Evolutionary conservation across 2,888 invertebrate genomes (phyloP).

Genomic region (Leucozona laternaria): DNA sequence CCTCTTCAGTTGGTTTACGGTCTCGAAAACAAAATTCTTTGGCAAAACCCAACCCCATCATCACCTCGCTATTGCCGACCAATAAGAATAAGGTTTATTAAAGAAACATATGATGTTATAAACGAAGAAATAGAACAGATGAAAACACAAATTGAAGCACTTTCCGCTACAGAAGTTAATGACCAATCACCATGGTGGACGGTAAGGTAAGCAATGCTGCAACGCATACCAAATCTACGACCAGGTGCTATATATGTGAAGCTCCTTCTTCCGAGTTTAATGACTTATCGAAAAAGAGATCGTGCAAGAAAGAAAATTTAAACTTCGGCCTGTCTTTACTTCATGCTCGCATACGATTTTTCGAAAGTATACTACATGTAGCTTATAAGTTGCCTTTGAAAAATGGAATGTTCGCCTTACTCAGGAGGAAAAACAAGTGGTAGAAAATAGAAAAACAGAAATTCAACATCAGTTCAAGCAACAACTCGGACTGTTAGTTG

Average conservation of each 20-base stretch:
- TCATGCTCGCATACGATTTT: not conserved
- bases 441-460: no score
- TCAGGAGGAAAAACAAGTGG: not conserved
- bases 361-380: slow-evolving; percentile 5
- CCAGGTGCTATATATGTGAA: not conserved
- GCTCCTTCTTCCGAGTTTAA: not conserved
- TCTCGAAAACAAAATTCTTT: slow-evolving; percentile 47
- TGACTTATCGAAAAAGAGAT: not conserved
- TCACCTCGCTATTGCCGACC: slow-evolving; percentile 29
- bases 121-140: not conserved
- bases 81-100: not conserved
- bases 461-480: no score
- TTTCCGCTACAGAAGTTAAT: no score
- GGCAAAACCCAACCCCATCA: slow-evolving; percentile 77
- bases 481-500: no score
- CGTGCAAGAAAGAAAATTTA: not conserved
- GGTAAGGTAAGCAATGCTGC: no score
- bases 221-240: not conserved
- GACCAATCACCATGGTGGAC: no score
- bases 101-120: slow-evolving; percentile 3
- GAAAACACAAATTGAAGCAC: no score
- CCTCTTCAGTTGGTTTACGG: no score
- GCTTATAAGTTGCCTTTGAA: no score
- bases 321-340: not conserved
- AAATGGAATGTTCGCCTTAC: not conserved